phyloP scores from a whole-genome alignment of 2,888 invertebrate genomes.

The Drosophila tanythrix region DNA sequence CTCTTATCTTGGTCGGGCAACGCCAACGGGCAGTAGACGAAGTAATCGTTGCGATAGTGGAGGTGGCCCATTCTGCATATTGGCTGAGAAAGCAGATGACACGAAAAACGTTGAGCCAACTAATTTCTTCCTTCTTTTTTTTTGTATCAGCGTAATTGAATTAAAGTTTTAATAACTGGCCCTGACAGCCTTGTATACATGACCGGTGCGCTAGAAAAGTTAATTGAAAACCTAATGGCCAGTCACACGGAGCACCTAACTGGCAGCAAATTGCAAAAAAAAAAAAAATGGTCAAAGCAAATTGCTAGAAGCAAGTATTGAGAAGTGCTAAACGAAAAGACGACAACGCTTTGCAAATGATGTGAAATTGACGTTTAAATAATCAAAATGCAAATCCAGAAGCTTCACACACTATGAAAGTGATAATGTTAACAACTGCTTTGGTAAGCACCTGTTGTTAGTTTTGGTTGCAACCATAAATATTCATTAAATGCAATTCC shows the following conservation, averaged over 20 bases:
- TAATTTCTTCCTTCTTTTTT: slow-evolving; percentile 31
- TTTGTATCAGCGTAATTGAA: slow-evolving; percentile 66
- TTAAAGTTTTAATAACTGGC: slow-evolving; percentile 75
- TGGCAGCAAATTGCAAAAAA: slow-evolving; percentile 37
- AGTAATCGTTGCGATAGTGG: not conserved
- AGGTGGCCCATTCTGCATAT: slow-evolving; percentile 43
- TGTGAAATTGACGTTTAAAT: slow-evolving; percentile 30
- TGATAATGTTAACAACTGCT: slow-evolving; percentile 30
- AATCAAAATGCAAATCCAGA: slow-evolving; percentile 46
- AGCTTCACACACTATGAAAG: slow-evolving; percentile 21
- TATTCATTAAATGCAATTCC: slow-evolving; percentile 73
- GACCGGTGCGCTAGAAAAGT: slow-evolving; percentile 38
- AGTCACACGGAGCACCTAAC: slow-evolving; percentile 30
- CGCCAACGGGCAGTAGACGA: slow-evolving; percentile 7
- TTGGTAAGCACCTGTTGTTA: slow-evolving; percentile 29
- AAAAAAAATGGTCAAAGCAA: slow-evolving; percentile 42
- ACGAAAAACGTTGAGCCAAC: slow-evolving; percentile 60
- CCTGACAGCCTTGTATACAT: slow-evolving; percentile 20
- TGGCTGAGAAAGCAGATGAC: slow-evolving; percentile 57
- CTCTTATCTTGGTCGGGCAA: slow-evolving; percentile 45
- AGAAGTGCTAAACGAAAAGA: not conserved
- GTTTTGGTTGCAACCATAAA: slow-evolving; percentile 58
- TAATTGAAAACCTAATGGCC: slow-evolving; percentile 70
- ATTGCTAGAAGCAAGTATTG: slow-evolving; percentile 24
- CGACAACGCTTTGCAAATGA: slow-evolving; percentile 1